Base-by-base conservation (phyloP, 2,797 vertebrate species). In the Serranus cabrilla region DNA sequence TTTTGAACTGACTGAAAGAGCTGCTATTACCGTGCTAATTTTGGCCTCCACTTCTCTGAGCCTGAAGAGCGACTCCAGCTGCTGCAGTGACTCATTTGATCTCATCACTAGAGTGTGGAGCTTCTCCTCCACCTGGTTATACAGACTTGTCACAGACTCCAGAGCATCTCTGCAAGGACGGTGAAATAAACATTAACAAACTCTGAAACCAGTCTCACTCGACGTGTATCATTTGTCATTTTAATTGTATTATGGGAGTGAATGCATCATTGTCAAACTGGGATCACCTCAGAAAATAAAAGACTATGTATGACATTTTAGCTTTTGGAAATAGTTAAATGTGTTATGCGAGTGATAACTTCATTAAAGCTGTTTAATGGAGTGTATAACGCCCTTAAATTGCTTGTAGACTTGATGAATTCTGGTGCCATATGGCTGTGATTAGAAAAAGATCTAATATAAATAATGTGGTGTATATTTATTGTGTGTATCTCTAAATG, bases 91-190 rank as follows among this genome's bases (percentile, higher is more conserved):
- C 75, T 96, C 87, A 54, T 99, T 99, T 66, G 98, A 99, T 1
- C 89, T 94, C 58, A 96, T 97, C 88, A 98, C 98, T 61, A 99
- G 87, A 14, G 82, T 87, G 16, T 99, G 98, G 17, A 99, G 96
- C 55, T 95, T 95, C 83, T 98, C 97, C 34, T 99, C 98, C 90
- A 99, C 93, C 39, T 94, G 96, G 74, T 95, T 96, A 43, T 99
- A 99, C 46, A 98, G 92, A 54, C 76, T 74, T 1, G 96, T 91
- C 0, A 96, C 96, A 0, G 81, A 81, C 14, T 96, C 96, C 89
- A 99, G 84, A 49, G 93, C 92, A 16, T 93, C 90, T 90, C 97
- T 99, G 87, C 23, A 77, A 49, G 71, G 1, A 54, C 1, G 21
- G 10, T 49, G 11, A 39, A 21, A 17, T 17, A 74, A 18, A 63